These are phyloP conservation scores for Characodon lateralis DNA, from an alignment of 2,797 vertebrate species.

Conservation along the genomic window DNA sequence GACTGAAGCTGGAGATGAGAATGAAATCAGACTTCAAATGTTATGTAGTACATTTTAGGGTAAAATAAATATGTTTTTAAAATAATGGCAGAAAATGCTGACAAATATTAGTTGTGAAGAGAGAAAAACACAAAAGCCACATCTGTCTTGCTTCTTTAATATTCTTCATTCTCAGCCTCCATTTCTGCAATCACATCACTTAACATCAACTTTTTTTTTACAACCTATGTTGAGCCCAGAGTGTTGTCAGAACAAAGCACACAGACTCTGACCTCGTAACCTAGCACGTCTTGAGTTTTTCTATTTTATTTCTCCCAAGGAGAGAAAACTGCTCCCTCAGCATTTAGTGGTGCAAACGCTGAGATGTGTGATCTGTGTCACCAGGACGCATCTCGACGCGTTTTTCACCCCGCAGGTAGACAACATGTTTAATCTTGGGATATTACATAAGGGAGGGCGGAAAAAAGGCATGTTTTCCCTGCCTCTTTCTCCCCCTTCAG, in stretches of 20 bases:
- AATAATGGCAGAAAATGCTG: background rate
- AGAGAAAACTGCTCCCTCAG: slow-evolving; percentile 50
- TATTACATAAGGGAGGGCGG: slow-evolving; percentile 56
- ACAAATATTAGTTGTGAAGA: slow-evolving; percentile 21
- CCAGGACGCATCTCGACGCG: slow-evolving; percentile 50
- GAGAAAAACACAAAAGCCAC: slow-evolving; percentile 61
- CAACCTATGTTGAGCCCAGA: slow-evolving; percentile 30
- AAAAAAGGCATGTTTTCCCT: slow-evolving; percentile 46
- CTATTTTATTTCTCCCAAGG: background rate
- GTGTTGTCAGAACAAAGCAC: slow-evolving; percentile 50
- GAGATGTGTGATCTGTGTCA: slow-evolving; percentile 59
- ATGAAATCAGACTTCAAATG: slow-evolving; percentile 39
- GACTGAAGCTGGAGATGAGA: slow-evolving; percentile 44
- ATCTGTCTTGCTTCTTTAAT: slow-evolving; percentile 50
- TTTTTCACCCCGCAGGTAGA: slow-evolving; percentile 67
- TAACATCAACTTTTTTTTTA: slow-evolving; percentile 49
- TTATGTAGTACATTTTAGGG: slow-evolving; percentile 20
- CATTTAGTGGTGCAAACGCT: slow-evolving; percentile 52
- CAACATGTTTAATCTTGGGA: slow-evolving; percentile 74
- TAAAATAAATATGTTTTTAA: background rate
- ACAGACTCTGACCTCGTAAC: slow-evolving; percentile 49
- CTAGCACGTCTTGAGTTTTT: slow-evolving; percentile 37
- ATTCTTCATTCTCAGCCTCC: slow-evolving; percentile 41
- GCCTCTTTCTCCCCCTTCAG: slow-evolving; percentile 45
- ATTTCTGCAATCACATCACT: slow-evolving; percentile 40